Base-by-base conservation (phyloP, 1,140 invertebrate genomes). In the Berghia stephanieae region DNA sequence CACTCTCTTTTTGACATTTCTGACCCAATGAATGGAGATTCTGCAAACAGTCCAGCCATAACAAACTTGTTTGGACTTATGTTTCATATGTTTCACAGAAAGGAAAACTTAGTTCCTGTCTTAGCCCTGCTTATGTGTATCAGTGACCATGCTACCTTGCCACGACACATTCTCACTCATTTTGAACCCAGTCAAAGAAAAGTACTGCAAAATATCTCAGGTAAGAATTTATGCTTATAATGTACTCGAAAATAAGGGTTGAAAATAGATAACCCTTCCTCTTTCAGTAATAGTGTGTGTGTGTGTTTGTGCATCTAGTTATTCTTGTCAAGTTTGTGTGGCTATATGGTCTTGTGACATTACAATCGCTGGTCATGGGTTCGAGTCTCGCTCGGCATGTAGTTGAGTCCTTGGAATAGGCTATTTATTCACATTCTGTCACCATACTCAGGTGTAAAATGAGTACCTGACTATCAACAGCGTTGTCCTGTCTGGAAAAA, bases 1-100 rank as follows among this genome's bases (percentile, higher is more conserved):
- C 49, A 77, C 49, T 80, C 80, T 0, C 81, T 81, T 46, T 82
- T 84, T 40, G 68, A 74, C 60, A 46, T 73, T 36, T 46, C 44
- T 38, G 60, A 74, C 44, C 60, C 60, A 6, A 36, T 60, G 21
- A 75, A 71, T 49, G 57, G 66, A 40, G 46, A 75, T 10, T 42
- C 6, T 3, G 10, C 27, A 21, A 46, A 38, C 52, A 76, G 74
- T 42, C 74, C 74, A 5, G 74, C 74, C 4, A 76, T 76, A 31
- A 76, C 74, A 44, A 76, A 76, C 63, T 68, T 76, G 43, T 76
- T 76, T 76, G 74, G 74, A 6, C 63, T 76, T 10, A 76, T 67
- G 74, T 76, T 76, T 34, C 52, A 76, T 31, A 76, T 76, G 74
- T 76, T 76, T 38, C 57, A 76, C 18, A 42, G 74, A 2, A 72